These are phyloP conservation scores for Ciona savignyi DNA, from an alignment of 23 tunicate genomes.

Conservation along the genomic window DNA sequence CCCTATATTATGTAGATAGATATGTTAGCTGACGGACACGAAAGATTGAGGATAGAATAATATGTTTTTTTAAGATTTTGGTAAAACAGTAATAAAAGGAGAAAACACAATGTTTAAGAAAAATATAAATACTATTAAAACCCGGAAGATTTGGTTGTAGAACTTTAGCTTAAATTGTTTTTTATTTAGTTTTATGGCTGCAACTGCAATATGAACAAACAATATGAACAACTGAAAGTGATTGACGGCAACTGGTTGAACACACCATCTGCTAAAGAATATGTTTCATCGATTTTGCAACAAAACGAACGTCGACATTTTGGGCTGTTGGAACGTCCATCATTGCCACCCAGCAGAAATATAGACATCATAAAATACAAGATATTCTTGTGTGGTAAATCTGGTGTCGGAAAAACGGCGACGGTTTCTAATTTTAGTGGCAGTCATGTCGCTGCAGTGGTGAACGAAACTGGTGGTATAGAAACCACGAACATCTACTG, in stretches of 20 bases:
- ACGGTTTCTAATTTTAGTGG: constrained; percentile 63
- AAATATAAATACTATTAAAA: no score
- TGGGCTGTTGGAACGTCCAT: constrained; percentile 84
- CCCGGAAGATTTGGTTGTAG: no score
- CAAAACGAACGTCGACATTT: constrained; percentile 57
- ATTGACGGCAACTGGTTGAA: constrained; percentile 70
- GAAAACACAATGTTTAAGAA: no score
- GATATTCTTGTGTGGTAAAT: constrained; percentile 66
- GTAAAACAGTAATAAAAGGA: no score
- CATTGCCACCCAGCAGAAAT: constrained; percentile 53
- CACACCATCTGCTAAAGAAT: constrained; percentile 58
- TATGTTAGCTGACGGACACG: no score
- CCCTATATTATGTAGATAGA: no score
- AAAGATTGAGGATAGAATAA: no score
- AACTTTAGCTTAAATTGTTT: no score
- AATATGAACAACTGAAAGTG: neutral
- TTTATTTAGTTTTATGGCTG: no score
- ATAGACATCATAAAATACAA: constrained; percentile 50
- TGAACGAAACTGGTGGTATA: constrained; percentile 66
- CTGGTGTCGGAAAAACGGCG: constrained; percentile 84
- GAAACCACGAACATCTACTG: constrained; percentile 56
- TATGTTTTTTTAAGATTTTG: no score
- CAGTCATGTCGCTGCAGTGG: neutral
- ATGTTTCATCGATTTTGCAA: constrained; percentile 48
- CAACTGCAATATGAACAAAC: neutral